Evolutionary conservation across 23 tunicate species (phyloP), one percentile per base, ranked within the genome.

Genomic region (Aplidium turbinatum): DNA sequence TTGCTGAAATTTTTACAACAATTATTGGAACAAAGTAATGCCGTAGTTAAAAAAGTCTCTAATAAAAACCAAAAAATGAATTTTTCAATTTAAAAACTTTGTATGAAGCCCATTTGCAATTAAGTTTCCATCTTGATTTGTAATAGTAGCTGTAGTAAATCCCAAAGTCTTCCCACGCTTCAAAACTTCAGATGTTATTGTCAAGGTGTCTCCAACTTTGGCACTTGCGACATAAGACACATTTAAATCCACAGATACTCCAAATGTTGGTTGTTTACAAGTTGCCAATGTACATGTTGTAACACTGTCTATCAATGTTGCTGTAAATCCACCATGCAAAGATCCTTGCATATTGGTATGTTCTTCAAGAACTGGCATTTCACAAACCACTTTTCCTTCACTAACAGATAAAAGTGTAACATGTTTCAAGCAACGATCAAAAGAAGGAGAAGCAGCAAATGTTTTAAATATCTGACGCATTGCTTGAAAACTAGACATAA

Each of bases 301-400:
- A 26, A 91, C 68, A 67, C 32, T 19, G 58, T 91, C 97, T 0
- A 84, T 86, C 25, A 91, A 24, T 0, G 97, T 73, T 16, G 93
- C 90, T 66, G 89, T 84, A 16, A 58, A 51, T 1, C 97, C 97
- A 23, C 97, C 97, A 79, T 91, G 97, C 27, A 91, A 34, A 58
- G 55, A 72, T n/a, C 84, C 89, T 34, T 34, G 38, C 54, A 54
- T 38, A 60, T 91, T 91, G 27, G 79, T 42, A 67, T 84, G 91
- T 54, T 84, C 91, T 29, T 78, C 73, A 38, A 38, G 21, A 24
- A 91, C 91, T 26, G 70, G 66, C 86, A 91, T 66, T 79, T 70
- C 81, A 50, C 87, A 78, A 5, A 73, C 40, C 20, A 91, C 48
- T 74, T 84, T 78, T 2, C 97, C 97, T 27, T 78, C 36, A 33